These are phyloP conservation scores for Nettapus auritus DNA, from an alignment of 2,113 vertebrate genomes.

Conservation along the genomic window DNA sequence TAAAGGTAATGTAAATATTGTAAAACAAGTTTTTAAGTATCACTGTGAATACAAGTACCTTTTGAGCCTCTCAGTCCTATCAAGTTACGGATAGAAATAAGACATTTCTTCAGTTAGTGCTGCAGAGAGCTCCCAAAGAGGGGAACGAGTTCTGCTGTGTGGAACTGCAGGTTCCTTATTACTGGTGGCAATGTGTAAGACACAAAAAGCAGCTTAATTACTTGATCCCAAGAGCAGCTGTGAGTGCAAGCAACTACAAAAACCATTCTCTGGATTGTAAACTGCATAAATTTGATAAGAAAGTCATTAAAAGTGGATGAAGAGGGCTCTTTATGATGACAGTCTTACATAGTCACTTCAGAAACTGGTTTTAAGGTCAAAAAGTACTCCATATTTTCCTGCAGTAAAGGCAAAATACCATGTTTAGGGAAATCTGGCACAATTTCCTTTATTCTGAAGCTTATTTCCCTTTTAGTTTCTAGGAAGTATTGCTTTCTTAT, in stretches of 20 bases:
- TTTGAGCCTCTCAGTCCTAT: not conserved
- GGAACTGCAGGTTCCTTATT: not conserved
- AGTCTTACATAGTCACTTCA: constrained; percentile 4
- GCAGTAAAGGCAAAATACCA: not conserved
- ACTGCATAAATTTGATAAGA: constrained; percentile 38
- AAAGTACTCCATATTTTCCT: not conserved
- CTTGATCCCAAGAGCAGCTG: not conserved
- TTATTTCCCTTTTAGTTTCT: not conserved
- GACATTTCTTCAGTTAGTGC: not conserved
- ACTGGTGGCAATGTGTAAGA: not conserved
- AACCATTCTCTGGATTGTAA: constrained; percentile 11
- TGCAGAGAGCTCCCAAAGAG: not conserved
- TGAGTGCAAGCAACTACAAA: not conserved
- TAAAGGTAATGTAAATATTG: not conserved
- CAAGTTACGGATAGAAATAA: constrained; percentile 1
- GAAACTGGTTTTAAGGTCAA: constrained; percentile 24
- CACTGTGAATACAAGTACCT: not conserved
- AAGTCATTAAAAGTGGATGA: constrained; percentile 40
- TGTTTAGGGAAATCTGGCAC: constrained; percentile 30
- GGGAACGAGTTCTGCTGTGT: not conserved
- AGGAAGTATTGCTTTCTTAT: constrained; percentile 14
- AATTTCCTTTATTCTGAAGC: constrained; percentile 1
- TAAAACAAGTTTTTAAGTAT: not conserved
- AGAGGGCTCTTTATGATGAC: not conserved
- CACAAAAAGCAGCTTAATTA: constrained; percentile 19